Percentiles rank a stretch among this genome's conserved stretches.
Evolutionary conservation across 2,797 vertebrate genomes (phyloP).

Genomic region (Tadarida brasiliensis): DNA sequence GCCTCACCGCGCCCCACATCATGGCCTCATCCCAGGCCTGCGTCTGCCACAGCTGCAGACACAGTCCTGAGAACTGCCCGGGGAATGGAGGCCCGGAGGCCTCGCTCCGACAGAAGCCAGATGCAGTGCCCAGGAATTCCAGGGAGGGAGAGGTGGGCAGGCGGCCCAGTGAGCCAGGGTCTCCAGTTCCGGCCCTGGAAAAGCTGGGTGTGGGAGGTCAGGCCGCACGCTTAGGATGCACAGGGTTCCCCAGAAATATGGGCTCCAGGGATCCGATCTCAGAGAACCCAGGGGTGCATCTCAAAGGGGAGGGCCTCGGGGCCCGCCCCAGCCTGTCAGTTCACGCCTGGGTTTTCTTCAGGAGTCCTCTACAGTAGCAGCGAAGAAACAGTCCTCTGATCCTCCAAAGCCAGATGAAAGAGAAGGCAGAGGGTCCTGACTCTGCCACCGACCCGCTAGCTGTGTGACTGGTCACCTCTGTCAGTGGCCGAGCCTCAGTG

Average conservation of each 20-base stretch:
- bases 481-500: not conserved
- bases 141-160: not conserved
- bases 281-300: not conserved
- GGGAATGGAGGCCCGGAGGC: not conserved
- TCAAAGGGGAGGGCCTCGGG: not conserved
- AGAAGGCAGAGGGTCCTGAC: not conserved
- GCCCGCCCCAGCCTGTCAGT: not conserved
- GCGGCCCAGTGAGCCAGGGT: not conserved
- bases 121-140: not conserved
- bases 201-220: not conserved
- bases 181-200: not conserved
- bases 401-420: not conserved
- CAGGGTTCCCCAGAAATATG: not conserved
- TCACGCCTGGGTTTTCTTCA: not conserved
- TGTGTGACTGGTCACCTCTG: not conserved
- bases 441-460: not conserved
- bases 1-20: not conserved
- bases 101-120: not conserved
- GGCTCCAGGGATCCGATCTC: not conserved
- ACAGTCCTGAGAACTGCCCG: not conserved
- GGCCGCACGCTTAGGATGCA: not conserved
- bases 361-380: not conserved
- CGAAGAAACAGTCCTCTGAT: not conserved
- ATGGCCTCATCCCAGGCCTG: not conserved
- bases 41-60: conserved; percentile 36